Evolutionary conservation across 2,888 invertebrate species (phyloP).

Genomic region (Drosophila birchii): DNA sequence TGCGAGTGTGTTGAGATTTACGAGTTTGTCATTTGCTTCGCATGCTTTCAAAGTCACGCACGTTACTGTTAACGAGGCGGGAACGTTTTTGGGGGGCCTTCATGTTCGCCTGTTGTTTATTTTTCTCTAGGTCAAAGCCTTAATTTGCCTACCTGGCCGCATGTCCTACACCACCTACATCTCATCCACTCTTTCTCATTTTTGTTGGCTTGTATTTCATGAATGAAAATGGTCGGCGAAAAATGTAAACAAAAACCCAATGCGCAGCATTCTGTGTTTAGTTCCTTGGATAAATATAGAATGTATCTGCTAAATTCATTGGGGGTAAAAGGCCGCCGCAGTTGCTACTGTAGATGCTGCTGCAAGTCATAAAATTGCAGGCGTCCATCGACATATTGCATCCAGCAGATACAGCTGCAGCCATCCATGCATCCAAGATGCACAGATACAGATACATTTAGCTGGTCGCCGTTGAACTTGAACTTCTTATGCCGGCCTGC

Average conservation of each 20-base stretch:
- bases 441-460: conserved; percentile 49
- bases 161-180: conserved; percentile 24
- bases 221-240: conserved; percentile 62
- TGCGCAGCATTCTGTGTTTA: conserved; percentile 14
- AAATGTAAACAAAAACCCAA: conserved; percentile 35
- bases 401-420: conserved; percentile 53
- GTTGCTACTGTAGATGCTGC: conserved; percentile 7
- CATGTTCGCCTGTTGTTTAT: conserved; percentile 58
- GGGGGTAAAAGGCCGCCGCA: conserved; percentile 55
- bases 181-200: background rate
- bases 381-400: conserved; percentile 72
- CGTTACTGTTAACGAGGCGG: conserved; percentile 62
- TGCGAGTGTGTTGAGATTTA: conserved; percentile 56
- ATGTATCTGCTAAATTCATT: conserved; percentile 63
- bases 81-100: conserved; percentile 32
- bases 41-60: conserved; percentile 78
- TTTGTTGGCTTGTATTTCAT: conserved; percentile 62
- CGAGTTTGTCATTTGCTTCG: conserved; percentile 73
- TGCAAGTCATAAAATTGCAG: conserved; percentile 67
- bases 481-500: conserved; percentile 63
- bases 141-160: conserved; percentile 69
- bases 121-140: conserved; percentile 80
- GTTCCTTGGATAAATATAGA: conserved; percentile 41
- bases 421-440: conserved; percentile 38
- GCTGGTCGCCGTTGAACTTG: conserved; percentile 68